Conservation (phyloP, 2,888 invertebrate genomes). For the Bellardia bayeri region DNA sequence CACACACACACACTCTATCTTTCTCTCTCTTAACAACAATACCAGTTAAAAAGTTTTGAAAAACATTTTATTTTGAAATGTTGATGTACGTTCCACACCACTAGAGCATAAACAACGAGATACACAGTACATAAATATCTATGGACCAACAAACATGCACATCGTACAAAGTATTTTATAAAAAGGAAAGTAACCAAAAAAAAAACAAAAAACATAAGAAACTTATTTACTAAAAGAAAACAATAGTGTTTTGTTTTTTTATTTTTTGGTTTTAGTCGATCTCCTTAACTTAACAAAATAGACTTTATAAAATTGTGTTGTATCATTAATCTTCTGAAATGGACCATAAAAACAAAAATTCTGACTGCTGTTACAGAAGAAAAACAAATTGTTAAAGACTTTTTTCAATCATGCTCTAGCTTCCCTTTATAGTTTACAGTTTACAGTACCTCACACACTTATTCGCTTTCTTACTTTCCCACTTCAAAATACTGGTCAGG, state of each 20-base stretch:
- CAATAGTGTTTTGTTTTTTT: constrained; percentile 7
- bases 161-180: constrained; percentile 9
- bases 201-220: constrained; percentile 20
- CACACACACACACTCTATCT: too few species aligned
- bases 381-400: constrained; percentile 48
- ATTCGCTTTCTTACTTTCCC: constrained; percentile 17
- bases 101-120: constrained; percentile 62
- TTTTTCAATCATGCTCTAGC: constrained; percentile 57
- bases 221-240: constrained; percentile 39
- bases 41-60: constrained; percentile 44
- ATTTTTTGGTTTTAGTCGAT: neutral
- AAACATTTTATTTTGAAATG: constrained; percentile 57
- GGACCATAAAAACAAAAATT: constrained; percentile 66
- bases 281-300: constrained; percentile 63
- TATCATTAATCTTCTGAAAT: constrained; percentile 73
- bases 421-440: neutral
- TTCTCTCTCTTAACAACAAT: neutral
- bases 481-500: constrained; percentile 50
- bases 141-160: constrained; percentile 4
- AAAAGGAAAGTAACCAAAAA: constrained; percentile 23
- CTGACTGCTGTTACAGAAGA: neutral
- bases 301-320: constrained; percentile 62
- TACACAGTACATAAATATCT: constrained; percentile 35
- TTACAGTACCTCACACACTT: neutral
- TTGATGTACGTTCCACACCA: constrained; percentile 63